Percentiles rank a stretch among this genome's conserved stretches.
Evolutionary conservation across 2,888 invertebrate species (phyloP).

Genomic region (Oasisia sp.): DNA sequence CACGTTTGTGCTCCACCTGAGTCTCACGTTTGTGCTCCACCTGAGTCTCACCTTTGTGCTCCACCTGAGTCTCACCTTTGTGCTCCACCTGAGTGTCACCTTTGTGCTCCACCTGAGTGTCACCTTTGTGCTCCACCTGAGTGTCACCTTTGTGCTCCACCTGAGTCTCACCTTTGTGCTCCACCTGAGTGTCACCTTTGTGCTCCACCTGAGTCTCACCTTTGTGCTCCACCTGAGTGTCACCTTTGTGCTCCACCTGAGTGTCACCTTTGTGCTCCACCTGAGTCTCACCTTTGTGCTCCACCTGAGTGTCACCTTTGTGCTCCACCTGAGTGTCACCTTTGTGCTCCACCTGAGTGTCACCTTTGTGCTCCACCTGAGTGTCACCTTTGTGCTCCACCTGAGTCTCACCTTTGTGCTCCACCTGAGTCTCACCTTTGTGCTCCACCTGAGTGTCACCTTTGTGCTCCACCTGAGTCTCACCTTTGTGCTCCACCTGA

Average conservation of each 20-base stretch:
- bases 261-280: not conserved
- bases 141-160: not conserved
- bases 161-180: not conserved
- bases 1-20: not conserved
- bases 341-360: not conserved
- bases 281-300: not conserved
- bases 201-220: not conserved
- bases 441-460: not conserved
- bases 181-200: not conserved
- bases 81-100: not conserved
- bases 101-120: not conserved
- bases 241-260: not conserved
- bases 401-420: not conserved
- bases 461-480: not conserved
- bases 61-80: not conserved
- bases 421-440: not conserved
- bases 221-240: not conserved
- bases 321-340: not conserved
- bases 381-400: not conserved
- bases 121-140: not conserved
- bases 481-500: not conserved
- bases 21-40: not conserved
- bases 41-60: not conserved
- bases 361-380: not conserved
- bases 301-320: not conserved